phyloP scores from a whole-genome alignment of 2,888 invertebrate species.

The Punctoribates punctum region DNA sequence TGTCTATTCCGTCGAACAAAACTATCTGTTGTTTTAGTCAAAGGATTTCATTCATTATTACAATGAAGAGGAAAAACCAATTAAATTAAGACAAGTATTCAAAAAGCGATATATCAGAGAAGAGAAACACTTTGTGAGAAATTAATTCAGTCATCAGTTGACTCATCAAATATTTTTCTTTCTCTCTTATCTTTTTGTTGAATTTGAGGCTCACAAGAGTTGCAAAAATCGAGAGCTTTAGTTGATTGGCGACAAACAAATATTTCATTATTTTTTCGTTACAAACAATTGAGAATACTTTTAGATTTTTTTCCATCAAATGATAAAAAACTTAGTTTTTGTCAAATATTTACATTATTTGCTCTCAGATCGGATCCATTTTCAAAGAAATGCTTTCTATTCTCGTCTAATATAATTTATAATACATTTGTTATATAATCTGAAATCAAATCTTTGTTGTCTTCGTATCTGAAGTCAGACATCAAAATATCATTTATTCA shows the following conservation, averaged over 20 bases:
- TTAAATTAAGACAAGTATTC: conserved; percentile 23
- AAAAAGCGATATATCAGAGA: background rate
- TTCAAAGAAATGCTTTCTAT: no score
- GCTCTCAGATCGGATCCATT: no score
- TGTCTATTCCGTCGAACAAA: background rate
- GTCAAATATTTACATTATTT: no score
- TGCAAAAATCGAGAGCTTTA: background rate
- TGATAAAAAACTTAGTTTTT: no score
- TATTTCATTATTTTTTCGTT: conserved; percentile 1
- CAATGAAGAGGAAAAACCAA: conserved; percentile 25
- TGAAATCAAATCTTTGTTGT: no score
- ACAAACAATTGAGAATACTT: background rate
- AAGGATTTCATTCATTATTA: conserved; percentile 19
- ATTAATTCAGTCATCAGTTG: conserved; percentile 3
- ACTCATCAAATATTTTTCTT: background rate
- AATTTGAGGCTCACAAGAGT: background rate
- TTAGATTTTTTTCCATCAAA: background rate
- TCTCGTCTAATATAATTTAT: no score
- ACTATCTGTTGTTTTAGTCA: background rate
- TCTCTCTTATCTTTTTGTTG: background rate
- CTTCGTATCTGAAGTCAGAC: no score
- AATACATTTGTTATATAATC: no score
- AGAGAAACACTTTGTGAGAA: background rate
- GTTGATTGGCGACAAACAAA: background rate
- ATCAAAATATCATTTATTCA: no score